Evolutionary conservation across 2,888 invertebrate species (phyloP).

Genomic region (Hofmannophila pseudospretella): DNA sequence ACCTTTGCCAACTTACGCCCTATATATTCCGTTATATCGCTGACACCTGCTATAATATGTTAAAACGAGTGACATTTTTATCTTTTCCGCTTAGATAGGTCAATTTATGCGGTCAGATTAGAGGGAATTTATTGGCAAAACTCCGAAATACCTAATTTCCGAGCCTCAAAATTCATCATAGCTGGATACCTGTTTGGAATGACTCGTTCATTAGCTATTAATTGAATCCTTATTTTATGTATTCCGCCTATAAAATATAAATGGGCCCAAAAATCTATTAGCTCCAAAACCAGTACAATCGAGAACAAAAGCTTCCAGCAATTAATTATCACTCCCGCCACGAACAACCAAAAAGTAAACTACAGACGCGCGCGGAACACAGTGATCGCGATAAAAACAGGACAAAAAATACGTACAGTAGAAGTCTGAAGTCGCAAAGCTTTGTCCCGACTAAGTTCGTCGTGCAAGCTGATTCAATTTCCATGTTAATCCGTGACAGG

Average conservation of each 20-base stretch:
- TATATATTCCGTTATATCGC: constrained; percentile 16
- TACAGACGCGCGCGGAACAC: constrained; percentile 6
- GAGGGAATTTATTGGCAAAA: background rate
- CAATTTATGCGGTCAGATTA: constrained; percentile 9
- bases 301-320: constrained; percentile 7
- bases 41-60: constrained; percentile 12
- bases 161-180: no score
- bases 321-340: constrained; percentile 8
- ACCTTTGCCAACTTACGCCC: constrained; percentile 20
- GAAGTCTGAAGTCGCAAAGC: constrained; percentile 36
- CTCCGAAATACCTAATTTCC: background rate
- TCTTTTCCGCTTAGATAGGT: constrained; percentile 5
- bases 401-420: constrained; percentile 18
- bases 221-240: no score
- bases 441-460: constrained; percentile 37
- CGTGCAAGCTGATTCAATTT: constrained; percentile 60
- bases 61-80: constrained; percentile 8
- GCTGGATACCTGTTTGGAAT: no score
- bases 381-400: constrained; percentile 13
- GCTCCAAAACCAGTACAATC: constrained; percentile 1
- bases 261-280: background rate
- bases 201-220: no score
- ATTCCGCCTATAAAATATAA: no score
- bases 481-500: constrained; percentile 57
- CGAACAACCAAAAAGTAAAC: constrained; percentile 6